Evolutionary conservation across 2,888 invertebrate species (phyloP).

Genomic region (Chrysolina haemoptera): DNA sequence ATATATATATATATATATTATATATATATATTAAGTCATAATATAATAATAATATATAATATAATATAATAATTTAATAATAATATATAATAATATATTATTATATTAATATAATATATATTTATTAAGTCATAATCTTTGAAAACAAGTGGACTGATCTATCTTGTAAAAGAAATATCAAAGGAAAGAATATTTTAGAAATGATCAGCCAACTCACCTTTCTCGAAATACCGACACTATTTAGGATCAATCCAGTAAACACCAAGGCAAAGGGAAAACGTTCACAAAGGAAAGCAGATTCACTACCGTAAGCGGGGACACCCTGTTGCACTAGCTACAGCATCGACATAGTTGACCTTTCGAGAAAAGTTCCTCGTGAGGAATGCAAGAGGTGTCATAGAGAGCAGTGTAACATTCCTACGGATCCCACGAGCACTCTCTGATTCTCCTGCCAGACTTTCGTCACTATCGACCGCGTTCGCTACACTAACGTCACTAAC

Average conservation of each 20-base stretch:
- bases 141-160: too few relatives aligned
- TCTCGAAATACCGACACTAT: not conserved
- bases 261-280: not conserved
- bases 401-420: not conserved
- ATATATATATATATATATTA: too few relatives aligned
- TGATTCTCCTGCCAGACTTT: not conserved
- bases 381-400: not conserved
- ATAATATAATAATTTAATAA: too few relatives aligned
- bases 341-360: slow-evolving; percentile 8
- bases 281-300: not conserved
- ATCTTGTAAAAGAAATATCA: not conserved
- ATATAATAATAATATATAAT: too few relatives aligned
- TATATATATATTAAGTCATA: too few relatives aligned
- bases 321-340: slow-evolving; percentile 2
- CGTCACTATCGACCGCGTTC: not conserved
- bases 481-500: not conserved
- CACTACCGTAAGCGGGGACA: slow-evolving; percentile 1
- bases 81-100: too few relatives aligned
- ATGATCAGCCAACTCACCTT: not conserved
- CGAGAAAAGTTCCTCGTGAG: not conserved
- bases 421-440: not conserved
- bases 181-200: not conserved
- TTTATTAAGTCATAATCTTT: too few relatives aligned
- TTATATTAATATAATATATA: too few relatives aligned
- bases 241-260: not conserved